These are phyloP conservation scores for Glareola pratincola DNA, from an alignment of 2,113 vertebrate genomes.

Conservation along the genomic window DNA sequence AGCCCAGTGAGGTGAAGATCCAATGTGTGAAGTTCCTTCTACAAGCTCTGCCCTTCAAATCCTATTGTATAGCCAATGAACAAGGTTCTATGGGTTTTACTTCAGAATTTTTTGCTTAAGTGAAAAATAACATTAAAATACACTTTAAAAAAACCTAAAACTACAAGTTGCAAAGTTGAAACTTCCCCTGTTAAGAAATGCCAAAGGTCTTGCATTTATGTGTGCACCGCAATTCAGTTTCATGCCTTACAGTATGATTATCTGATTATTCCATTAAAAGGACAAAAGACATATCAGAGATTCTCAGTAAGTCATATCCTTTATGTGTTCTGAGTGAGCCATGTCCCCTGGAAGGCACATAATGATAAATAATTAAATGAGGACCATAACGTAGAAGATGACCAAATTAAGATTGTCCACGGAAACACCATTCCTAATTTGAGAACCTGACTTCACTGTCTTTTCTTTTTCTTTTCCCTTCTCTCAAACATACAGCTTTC, in stretches of 20 bases:
- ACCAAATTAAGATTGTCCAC: background rate
- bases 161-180: background rate
- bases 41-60: background rate
- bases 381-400: background rate
- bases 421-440: background rate
- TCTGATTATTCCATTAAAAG: background rate
- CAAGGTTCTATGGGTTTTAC: accelerated
- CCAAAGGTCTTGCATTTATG: background rate
- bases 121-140: background rate
- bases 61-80: background rate
- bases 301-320: background rate
- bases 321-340: background rate
- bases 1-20: background rate
- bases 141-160: background rate
- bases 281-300: background rate
- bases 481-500: background rate
- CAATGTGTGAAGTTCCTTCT: background rate
- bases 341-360: background rate
- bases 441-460: background rate
- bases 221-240: background rate
- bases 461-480: background rate
- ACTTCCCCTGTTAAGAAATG: background rate
- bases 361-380: background rate
- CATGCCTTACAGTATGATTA: background rate
- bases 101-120: background rate